Base-by-base conservation (phyloP, 1,140 invertebrate species). In the Tetramorium alpestre region DNA sequence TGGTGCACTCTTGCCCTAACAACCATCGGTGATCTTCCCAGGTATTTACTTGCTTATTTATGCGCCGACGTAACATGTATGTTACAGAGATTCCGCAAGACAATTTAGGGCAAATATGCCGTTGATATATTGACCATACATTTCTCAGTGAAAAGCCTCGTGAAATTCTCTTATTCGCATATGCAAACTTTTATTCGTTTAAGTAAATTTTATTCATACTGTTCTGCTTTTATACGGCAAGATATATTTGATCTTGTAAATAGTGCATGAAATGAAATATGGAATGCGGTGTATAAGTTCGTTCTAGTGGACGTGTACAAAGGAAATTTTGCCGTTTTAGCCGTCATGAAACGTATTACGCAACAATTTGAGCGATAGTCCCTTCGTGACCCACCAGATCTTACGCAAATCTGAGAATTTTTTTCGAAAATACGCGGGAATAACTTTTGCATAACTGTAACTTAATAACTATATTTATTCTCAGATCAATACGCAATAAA, bases 1-100 rank as follows among this genome's bases (percentile, higher is more conserved):
- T 99, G 99, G 99, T 99, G 99, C 94, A 99, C 99, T 58, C 95
- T 99, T 92, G 98, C 98, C 62, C 96, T 99, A 70, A 99, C 99
- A 22, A 99, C 98, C 54, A 99, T 99, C 90, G 97, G 97, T 93
- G 95, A 97, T 91, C 88, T 96, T 86, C 95, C 95, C 54, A 95
- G 94, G 95, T 54, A 58, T 69, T 60, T 60, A n/a, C 22, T 33
- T 11, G 13, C 44, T 41, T 44, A 47, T 69, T 60, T 73, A 62
- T 22, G 18, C 22, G 18, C 7, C 13, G 7, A 33, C 44, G 54
- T 58, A 58, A 18, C n/a, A 41, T 44, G 13, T 18, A 8, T 41
- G n/a, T 51, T 58, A 18, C 1, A 28, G 0, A 13, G 8, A 11
- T 25, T 25, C 4, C 8, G 22, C 54, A 76, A 28, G 41, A 65